These are phyloP conservation scores for Torymus aiolomorphi DNA, from an alignment of 2,888 invertebrate species.

Conservation along the genomic window DNA sequence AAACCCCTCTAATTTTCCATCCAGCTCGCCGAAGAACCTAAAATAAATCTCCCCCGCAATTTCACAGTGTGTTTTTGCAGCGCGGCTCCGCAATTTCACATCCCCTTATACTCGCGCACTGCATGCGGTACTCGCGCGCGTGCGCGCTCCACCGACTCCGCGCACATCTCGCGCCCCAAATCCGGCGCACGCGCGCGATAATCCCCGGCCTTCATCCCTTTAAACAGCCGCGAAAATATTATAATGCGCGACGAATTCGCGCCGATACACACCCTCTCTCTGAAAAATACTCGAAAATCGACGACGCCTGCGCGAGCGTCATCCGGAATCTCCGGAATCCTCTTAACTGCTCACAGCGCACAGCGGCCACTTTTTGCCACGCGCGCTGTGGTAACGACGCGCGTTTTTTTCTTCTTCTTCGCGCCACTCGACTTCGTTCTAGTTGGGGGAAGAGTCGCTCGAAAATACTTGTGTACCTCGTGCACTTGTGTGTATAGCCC, in stretches of 20 bases:
- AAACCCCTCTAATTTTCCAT: no score
- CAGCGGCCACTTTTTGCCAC: slow-evolving; percentile 34
- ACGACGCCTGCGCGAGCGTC: slow-evolving; percentile 9
- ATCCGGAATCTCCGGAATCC: slow-evolving; percentile 49
- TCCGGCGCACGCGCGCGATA: no score
- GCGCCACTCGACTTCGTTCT: not conserved
- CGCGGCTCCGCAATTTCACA: no score
- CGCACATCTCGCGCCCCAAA: no score
- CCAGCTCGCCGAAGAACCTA: no score
- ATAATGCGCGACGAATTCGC: not conserved
- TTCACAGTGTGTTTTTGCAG: no score
- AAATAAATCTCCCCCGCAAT: no score
- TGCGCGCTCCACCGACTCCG: no score
- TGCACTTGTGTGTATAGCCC: not conserved
- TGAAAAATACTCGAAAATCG: slow-evolving; percentile 10
- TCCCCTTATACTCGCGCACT: no score
- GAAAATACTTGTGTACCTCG: slow-evolving; percentile 23
- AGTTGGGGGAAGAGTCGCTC: not conserved
- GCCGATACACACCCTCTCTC: not conserved
- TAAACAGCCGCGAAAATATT: no score
- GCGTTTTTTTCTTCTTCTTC: slow-evolving; percentile 14
- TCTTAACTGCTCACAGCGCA: slow-evolving; percentile 46
- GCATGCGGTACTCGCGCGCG: no score
- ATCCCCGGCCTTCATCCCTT: no score
- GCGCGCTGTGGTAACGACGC: slow-evolving; percentile 43